Conservation (phyloP, 2,888 invertebrate species). For the Petrolisthes manimaculis region DNA sequence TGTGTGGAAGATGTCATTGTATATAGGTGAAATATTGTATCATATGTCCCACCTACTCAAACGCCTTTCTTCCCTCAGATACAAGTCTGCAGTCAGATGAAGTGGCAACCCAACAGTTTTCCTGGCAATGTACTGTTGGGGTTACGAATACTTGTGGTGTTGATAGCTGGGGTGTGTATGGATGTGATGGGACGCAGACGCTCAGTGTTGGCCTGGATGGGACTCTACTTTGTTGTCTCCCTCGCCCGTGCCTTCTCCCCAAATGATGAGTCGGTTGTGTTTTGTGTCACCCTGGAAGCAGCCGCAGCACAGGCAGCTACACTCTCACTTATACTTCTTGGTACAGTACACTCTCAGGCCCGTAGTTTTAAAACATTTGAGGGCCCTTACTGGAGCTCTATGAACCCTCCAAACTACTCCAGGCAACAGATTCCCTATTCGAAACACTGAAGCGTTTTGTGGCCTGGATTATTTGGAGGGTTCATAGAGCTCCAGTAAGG, state of each 20-base stretch:
- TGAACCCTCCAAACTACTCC: too few relatives aligned
- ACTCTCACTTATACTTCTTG: constrained; percentile 50
- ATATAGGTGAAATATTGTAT: too few relatives aligned
- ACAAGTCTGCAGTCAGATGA: constrained; percentile 29
- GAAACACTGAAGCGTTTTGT: too few relatives aligned
- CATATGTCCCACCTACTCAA: too few relatives aligned
- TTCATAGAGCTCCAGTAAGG: too few relatives aligned
- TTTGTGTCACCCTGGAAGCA: constrained; percentile 56
- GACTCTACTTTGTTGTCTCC: constrained; percentile 59
- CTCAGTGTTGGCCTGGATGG: constrained; percentile 53
- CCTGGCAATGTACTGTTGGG: constrained; percentile 53
- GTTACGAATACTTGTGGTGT: constrained; percentile 37
- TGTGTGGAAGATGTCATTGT: too few relatives aligned
- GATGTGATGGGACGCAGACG: constrained; percentile 54
- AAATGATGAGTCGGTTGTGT: constrained; percentile 40
- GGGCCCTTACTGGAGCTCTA: too few relatives aligned
- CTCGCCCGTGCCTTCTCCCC: constrained; percentile 56
- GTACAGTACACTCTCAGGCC: too few relatives aligned
- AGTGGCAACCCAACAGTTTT: constrained; percentile 47
- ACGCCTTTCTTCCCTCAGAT: constrained; percentile 19
- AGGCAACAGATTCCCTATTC: too few relatives aligned
- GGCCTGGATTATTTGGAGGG: too few relatives aligned
- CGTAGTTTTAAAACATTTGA: too few relatives aligned
- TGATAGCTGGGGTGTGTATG: constrained; percentile 55
- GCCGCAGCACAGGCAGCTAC: constrained; percentile 54